Evolutionary conservation across 2,888 invertebrate genomes (phyloP), one percentile per base, ranked within the genome.

Genomic region (Hedychridium roseum): DNA sequence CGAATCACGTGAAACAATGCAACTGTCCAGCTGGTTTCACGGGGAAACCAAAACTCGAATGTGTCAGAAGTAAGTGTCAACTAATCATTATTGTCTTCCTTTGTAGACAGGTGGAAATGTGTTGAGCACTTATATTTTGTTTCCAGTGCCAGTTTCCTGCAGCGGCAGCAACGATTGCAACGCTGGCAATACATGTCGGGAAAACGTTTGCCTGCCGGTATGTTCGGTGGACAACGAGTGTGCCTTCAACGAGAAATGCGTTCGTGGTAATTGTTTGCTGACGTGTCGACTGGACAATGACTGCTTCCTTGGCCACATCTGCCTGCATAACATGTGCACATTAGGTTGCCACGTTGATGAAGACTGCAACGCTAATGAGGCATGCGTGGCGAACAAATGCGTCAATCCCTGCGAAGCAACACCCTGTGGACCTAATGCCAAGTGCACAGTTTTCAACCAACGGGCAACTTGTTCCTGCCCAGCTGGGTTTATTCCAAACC

Each of bases 251-350:
- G 95, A 95, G 80, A 91, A 92, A 77, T 95, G 95, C 79, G 81
- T 91, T 5, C 84, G 85, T 68, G 90, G 88, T 59, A 88, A 87
- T 67, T 95, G 94, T 75, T 85, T 92, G 69, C 86, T 94, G 47
- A 94, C 94, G 2, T 95, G 95, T 71, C 87, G 93, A 36, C 88
- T 93, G 1, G 94, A 94, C 74, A 92, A 94, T 68, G 94, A 95
- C 69, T 95, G 94, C 68, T 94, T 94, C 85, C 82, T 94, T 48
- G 94, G 94, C 1, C 93, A 94, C 68, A 92, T 94, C 58, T 95
- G 95, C 70, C 80, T 93, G 45, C 86, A 88, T 68, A 92, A 92
- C 68, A 90, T 90, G 80, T 94, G 94, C 71, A 85, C 90, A 48
- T 89, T 89, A 61, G 94, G 94, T 27, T 95, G 94, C 72, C 88